Base-by-base conservation (phyloP, 2,888 invertebrate species). In the Pyrochroa serraticornis region DNA sequence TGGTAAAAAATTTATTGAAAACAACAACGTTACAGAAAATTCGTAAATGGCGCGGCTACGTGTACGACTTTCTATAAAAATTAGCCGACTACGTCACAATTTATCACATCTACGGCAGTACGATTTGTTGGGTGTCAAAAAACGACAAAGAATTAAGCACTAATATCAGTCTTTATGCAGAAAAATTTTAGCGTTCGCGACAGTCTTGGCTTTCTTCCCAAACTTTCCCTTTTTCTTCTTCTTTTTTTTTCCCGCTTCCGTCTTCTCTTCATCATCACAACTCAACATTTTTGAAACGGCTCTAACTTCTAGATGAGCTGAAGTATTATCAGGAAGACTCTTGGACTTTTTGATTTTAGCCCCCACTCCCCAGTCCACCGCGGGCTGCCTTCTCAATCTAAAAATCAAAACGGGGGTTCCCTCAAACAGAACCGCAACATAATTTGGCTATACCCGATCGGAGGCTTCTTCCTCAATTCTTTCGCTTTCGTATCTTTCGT, bases 191-290 rank as follows among this genome's bases (percentile, higher is more conserved):
- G 66, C 67, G 47, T 66, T 65, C 13, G 60, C 52, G 36, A 76
- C 64, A 48, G 69, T 71, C 63, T 72, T 76, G 36, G 71, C 70
- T 60, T 75, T 75, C 60, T 74, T 77, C 36, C 67, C 69, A 49
- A 76, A 67, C 49, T 75, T 75, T 1, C 58, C 66, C 50, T 71
- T 73, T 44, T 69, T 71, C 59, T 75, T 76, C 54, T 76, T 75
- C 58, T 76, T 76, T 55, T 71, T 73, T 56, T 70, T 72, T 35
- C 55, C 66, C 61, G 63, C 53, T n/a, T 47, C 39, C n/a, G 10
- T 33, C 30, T 49, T 42, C 13, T 59, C 44, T 6, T 66, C 60
- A 10, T 68, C 70, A 10, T 66, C 65, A 9, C 64, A 66, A 22
- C 66, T 68, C 5, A 58, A 45, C 7, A 66, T 44, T 8, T 51